A percentile compares a stretch with the other conserved stretches of the same genome.
phyloP scores from a whole-genome alignment of 2,888 invertebrate species.

The Drosophila aldrichi region DNA sequence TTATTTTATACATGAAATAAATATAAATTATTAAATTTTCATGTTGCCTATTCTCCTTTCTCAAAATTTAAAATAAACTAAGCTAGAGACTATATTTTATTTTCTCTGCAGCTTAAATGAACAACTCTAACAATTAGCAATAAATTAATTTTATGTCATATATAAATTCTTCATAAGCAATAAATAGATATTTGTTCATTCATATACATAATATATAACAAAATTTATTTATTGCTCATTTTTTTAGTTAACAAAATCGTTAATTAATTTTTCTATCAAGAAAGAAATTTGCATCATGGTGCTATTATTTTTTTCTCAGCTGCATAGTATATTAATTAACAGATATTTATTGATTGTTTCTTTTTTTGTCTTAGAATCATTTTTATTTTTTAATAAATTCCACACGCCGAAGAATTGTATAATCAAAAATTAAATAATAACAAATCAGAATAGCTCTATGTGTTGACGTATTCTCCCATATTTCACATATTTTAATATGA shows the following conservation, averaged over 20 bases:
- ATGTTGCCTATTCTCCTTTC: no score
- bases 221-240: background rate
- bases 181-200: background rate
- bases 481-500: background rate
- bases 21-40: background rate
- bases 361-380: no score
- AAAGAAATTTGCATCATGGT: background rate
- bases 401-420: background rate
- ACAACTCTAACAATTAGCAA: background rate
- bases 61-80: background rate
- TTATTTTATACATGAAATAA: background rate
- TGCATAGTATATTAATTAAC: background rate
- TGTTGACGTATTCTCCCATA: background rate
- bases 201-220: background rate
- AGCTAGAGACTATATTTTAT: no score
- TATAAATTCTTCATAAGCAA: slow-evolving; percentile 1
- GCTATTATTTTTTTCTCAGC: background rate
- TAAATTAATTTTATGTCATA: background rate
- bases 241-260: background rate
- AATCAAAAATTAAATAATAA: background rate
- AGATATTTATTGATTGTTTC: background rate
- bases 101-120: background rate
- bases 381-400: background rate
- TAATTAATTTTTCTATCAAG: background rate
- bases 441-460: background rate